These are phyloP conservation scores for Caenorhabditis panamensis DNA, from an alignment of 2,888 invertebrate genomes.

Conservation along the genomic window DNA sequence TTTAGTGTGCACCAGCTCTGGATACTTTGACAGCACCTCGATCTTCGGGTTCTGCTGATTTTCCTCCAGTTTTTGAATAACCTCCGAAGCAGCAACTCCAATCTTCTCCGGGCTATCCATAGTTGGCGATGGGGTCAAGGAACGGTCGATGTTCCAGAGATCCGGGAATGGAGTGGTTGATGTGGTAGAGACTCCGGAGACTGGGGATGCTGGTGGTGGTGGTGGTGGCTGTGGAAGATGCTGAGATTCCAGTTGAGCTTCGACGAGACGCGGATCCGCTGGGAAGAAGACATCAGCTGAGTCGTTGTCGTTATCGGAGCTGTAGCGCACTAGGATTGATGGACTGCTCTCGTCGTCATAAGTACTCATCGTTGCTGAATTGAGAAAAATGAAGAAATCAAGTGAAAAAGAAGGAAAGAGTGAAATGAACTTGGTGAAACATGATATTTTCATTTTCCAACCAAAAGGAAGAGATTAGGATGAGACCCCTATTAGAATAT, in stretches of 20 bases:
- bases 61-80: background rate
- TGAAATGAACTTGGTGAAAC: constrained; percentile 1
- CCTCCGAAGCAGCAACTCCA: background rate
- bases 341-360: constrained; percentile 24
- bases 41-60: too few relatives aligned
- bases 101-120: constrained; percentile 9
- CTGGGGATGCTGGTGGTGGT: constrained; percentile 29
- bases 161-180: background rate
- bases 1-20: too few relatives aligned
- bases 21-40: too few relatives aligned
- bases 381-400: background rate
- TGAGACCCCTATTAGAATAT: constrained; percentile 41
- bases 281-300: constrained; percentile 33
- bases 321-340: constrained; percentile 38
- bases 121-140: constrained; percentile 16
- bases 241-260: constrained; percentile 31
- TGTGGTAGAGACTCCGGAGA: constrained; percentile 31
- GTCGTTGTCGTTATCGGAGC: constrained; percentile 53
- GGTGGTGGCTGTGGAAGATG: constrained; percentile 25
- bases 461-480: constrained; percentile 30
- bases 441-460: constrained; percentile 24
- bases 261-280: constrained; percentile 28
- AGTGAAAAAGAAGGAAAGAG: background rate
- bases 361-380: constrained; percentile 38
- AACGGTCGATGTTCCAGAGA: background rate